Percentiles rank a stretch among this genome's conserved stretches.
Evolutionary conservation across 1,140 invertebrate species (phyloP).

Genomic region (Centruroides sculpturatus): DNA sequence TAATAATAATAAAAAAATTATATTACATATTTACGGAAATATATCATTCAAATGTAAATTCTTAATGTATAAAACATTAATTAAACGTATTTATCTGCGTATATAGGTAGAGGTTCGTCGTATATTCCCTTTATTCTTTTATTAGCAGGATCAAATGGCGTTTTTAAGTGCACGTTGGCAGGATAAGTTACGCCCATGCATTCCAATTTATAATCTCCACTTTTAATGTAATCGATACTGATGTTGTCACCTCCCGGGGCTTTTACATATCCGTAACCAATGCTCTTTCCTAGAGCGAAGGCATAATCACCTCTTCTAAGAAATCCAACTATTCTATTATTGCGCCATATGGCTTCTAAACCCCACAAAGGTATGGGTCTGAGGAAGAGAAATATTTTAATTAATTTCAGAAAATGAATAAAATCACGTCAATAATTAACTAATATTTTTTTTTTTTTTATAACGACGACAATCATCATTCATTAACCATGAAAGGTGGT

Average conservation of each 20-base stretch:
- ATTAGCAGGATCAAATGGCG: slow-evolving; percentile 63
- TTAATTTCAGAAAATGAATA: no score
- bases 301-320: slow-evolving; percentile 64
- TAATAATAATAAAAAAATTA: no score
- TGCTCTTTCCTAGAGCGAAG: slow-evolving; percentile 50
- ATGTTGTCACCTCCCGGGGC: slow-evolving; percentile 40
- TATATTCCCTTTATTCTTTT: slow-evolving; percentile 37
- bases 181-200: slow-evolving; percentile 52
- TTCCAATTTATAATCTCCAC: slow-evolving; percentile 62
- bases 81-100: neutral
- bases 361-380: slow-evolving; percentile 58
- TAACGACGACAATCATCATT: no score
- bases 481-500: no score
- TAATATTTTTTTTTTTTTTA: no score
- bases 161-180: slow-evolving; percentile 49
- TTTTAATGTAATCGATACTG: slow-evolving; percentile 47
- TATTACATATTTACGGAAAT: no score
- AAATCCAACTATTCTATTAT: slow-evolving; percentile 58
- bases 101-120: neutral
- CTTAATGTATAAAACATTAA: no score
- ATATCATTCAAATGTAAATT: no score
- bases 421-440: no score
- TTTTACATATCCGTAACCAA: slow-evolving; percentile 46
- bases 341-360: slow-evolving; percentile 64
- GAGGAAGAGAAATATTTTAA: neutral